Conservation (phyloP, 2,113 vertebrate species). For the Anhinga anhinga region DNA sequence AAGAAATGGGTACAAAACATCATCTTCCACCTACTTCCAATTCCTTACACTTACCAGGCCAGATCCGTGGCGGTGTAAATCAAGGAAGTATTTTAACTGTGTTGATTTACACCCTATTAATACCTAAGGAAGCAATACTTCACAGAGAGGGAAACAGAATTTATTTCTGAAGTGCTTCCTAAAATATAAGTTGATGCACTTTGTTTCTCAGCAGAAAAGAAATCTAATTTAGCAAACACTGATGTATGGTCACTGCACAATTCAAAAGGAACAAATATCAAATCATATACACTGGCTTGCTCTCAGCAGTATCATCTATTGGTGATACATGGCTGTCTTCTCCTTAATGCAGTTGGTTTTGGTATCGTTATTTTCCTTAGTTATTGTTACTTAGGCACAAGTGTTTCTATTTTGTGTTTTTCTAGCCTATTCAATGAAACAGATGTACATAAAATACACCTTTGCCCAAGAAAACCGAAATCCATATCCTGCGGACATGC, state of each 20-base stretch:
- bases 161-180: slow-evolving; percentile 1
- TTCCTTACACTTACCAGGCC: not conserved
- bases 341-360: not conserved
- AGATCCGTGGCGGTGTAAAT: not conserved
- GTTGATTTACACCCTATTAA: not conserved
- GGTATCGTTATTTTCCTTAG: not conserved
- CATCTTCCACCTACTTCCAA: not conserved
- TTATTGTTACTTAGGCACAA: not conserved
- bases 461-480: not conserved
- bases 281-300: not conserved
- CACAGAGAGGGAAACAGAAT: not conserved
- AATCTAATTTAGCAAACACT: slow-evolving; percentile 36
- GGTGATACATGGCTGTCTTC: not conserved
- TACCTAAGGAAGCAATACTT: not conserved
- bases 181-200: not conserved
- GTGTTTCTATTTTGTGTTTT: not conserved
- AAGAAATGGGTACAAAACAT: not conserved
- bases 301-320: not conserved
- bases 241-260: slow-evolving; percentile 16
- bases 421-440: not conserved
- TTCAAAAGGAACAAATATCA: not conserved
- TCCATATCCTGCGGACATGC: not conserved
- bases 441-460: not conserved
- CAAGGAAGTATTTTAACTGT: not conserved
- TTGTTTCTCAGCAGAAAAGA: slow-evolving; percentile 25